These are phyloP conservation scores for Betta splendens DNA, from an alignment of 2,797 vertebrate species.

Conservation along the genomic window DNA sequence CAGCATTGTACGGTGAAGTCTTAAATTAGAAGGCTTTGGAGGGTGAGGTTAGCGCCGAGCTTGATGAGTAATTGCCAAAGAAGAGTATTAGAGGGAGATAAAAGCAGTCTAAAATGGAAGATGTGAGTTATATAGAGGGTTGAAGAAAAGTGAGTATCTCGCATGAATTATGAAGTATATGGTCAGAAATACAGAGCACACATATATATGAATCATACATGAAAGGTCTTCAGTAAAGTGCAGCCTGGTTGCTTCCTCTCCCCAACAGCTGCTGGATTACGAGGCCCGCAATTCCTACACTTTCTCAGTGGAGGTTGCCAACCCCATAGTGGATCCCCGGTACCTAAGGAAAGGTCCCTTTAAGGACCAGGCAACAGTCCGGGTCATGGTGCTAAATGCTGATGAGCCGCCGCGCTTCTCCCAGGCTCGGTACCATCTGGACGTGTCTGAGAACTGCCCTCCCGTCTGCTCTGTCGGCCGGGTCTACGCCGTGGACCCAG, in stretches of 20 bases:
- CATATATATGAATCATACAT: slow-evolving; percentile 38
- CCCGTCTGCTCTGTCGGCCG: slow-evolving; percentile 83
- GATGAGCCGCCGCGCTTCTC: slow-evolving; percentile 89
- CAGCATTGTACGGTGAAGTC: slow-evolving; percentile 31
- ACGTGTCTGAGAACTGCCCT: slow-evolving; percentile 87
- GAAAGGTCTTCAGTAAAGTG: slow-evolving; percentile 22
- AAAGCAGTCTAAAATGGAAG: slow-evolving; percentile 16
- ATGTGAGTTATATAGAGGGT: slow-evolving; percentile 3
- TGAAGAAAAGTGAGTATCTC: slow-evolving; percentile 10
- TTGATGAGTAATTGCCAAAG: slow-evolving; percentile 10
- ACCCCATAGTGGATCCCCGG: slow-evolving; percentile 85
- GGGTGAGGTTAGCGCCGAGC: slow-evolving; percentile 17
- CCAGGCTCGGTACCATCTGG: slow-evolving; percentile 82
- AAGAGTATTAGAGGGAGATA: slow-evolving; percentile 14
- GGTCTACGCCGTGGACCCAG: slow-evolving; percentile 85
- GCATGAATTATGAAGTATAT: slow-evolving; percentile 34
- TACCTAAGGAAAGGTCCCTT: slow-evolving; percentile 88
- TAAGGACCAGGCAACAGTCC: slow-evolving; percentile 88
- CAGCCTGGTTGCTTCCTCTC: slow-evolving; percentile 16
- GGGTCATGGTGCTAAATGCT: slow-evolving; percentile 86
- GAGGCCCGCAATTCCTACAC: slow-evolving; percentile 85
- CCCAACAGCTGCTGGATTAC: slow-evolving; percentile 85
- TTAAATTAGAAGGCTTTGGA: slow-evolving; percentile 22
- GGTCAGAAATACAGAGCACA: slow-evolving; percentile 11
- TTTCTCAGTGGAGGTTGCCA: slow-evolving; percentile 87